These are phyloP conservation scores for Drosophila tsacasi DNA, from an alignment of 1,140 invertebrate species.

Conservation along the genomic window DNA sequence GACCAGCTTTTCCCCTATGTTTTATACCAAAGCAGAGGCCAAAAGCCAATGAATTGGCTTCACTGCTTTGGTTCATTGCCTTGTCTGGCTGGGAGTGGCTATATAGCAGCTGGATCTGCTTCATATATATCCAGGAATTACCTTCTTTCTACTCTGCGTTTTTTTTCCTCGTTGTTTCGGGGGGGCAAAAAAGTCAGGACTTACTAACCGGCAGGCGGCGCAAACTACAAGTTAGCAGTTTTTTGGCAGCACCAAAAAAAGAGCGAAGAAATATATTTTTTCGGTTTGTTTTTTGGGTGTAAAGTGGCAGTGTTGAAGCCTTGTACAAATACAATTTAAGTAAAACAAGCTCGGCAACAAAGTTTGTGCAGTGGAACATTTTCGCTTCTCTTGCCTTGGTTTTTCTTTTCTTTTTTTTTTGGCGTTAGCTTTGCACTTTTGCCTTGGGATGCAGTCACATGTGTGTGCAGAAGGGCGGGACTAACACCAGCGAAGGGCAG, in stretches of 20 bases:
- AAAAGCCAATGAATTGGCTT: slow-evolving; percentile 28
- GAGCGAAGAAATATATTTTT: slow-evolving; percentile 11
- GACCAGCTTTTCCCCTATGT: slow-evolving; percentile 11
- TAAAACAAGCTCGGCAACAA: slow-evolving; percentile 73
- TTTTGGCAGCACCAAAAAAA: slow-evolving; percentile 28
- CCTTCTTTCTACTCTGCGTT: background rate
- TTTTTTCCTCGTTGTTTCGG: background rate
- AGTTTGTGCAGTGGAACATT: slow-evolving; percentile 53
- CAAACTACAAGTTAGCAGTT: slow-evolving; percentile 43
- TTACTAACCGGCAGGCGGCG: slow-evolving; percentile 23
- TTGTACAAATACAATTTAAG: slow-evolving; percentile 68
- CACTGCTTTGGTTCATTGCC: slow-evolving; percentile 28
- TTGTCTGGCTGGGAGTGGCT: background rate
- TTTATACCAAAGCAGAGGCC: slow-evolving; percentile 4
- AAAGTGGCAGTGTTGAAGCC: slow-evolving; percentile 34
- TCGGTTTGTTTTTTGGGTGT: slow-evolving; percentile 1
- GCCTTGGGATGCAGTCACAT: slow-evolving; percentile 41
- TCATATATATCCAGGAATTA: slow-evolving; percentile 18
- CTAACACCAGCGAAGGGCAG: slow-evolving; percentile 16
- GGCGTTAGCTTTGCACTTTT: slow-evolving; percentile 40
- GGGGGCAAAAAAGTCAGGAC: slow-evolving; percentile 12
- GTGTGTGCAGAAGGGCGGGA: background rate
- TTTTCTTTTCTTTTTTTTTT: slow-evolving; percentile 27
- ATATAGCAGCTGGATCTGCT: slow-evolving; percentile 22
- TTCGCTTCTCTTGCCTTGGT: slow-evolving; percentile 17